Evolutionary conservation across 1,140 invertebrate species (phyloP).

Genomic region (Meloidogyne chitwoodi): DNA sequence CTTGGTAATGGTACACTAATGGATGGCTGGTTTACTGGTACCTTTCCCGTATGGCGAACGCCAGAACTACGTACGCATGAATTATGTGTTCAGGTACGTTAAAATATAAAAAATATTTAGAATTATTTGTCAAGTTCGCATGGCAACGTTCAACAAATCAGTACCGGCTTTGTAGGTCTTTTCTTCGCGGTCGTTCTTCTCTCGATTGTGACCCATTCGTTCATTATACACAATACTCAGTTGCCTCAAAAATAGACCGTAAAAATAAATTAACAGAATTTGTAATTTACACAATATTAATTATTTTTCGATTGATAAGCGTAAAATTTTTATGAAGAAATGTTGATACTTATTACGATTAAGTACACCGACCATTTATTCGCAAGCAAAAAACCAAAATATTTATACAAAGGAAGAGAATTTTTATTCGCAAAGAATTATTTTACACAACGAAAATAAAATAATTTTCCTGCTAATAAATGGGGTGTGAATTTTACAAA

Average conservation of each 20-base stretch:
- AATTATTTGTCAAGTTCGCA: not conserved
- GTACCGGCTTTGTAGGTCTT: slow-evolving; percentile 16
- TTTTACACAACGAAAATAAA: too few relatives aligned
- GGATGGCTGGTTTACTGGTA: slow-evolving; percentile 24
- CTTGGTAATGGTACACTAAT: slow-evolving; percentile 28
- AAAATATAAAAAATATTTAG: not conserved
- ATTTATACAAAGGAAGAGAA: too few relatives aligned
- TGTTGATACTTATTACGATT: too few relatives aligned
- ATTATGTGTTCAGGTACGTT: slow-evolving; percentile 15
- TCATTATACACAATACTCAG: slow-evolving; percentile 5
- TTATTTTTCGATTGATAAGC: not conserved
- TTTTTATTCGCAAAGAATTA: too few relatives aligned
- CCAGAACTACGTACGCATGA: slow-evolving; percentile 13
- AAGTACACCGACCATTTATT: too few relatives aligned
- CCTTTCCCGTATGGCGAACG: slow-evolving; percentile 19
- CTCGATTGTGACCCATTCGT: slow-evolving; percentile 19
- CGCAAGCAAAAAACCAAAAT: too few relatives aligned
- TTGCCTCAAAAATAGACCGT: not conserved
- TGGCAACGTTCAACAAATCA: slow-evolving; percentile 15
- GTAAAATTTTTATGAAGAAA: too few relatives aligned
- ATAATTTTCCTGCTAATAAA: too few relatives aligned
- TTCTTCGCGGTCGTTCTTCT: slow-evolving; percentile 15
- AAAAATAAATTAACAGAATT: not conserved
- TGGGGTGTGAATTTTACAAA: too few relatives aligned
- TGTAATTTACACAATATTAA: not conserved